Conservation (phyloP, 2,888 invertebrate genomes). For the Lordiphosa andalusiaca region DNA sequence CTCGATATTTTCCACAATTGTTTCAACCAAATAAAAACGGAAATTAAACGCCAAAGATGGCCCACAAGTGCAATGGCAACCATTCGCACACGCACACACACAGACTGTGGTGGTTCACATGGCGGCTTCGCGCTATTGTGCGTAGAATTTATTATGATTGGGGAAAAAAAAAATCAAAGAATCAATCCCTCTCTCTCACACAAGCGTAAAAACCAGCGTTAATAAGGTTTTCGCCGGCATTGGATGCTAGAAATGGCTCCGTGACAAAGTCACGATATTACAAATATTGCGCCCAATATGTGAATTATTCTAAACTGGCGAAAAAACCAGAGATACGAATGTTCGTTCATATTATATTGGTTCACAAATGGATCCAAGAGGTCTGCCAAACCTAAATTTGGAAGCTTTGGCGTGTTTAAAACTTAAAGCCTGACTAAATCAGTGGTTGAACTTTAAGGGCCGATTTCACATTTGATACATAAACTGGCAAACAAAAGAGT, state of each 20-base stretch:
- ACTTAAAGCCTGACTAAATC: too few species aligned
- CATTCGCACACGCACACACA: constrained; percentile 9
- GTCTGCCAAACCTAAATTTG: too few species aligned
- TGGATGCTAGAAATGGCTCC: background rate
- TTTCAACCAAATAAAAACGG: constrained; percentile 47
- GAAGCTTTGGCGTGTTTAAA: too few species aligned
- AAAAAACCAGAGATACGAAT: too few species aligned
- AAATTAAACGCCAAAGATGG: constrained; percentile 59
- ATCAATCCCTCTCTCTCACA: constrained; percentile 7
- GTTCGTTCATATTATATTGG: too few species aligned
- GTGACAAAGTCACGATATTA: background rate
- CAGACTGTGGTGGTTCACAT: constrained; percentile 16
- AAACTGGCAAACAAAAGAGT: too few species aligned
- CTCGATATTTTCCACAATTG: constrained; percentile 41
- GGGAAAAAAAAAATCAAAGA: constrained; percentile 24
- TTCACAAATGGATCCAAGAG: too few species aligned
- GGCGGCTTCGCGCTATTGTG: constrained; percentile 48
- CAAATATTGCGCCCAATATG: too few species aligned
- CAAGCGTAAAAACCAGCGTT: constrained; percentile 23
- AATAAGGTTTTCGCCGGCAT: constrained; percentile 55
- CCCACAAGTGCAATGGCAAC: constrained; percentile 55
- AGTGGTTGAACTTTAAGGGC: too few species aligned
- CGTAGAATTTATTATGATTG: constrained; percentile 44
- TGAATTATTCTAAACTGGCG: too few species aligned
- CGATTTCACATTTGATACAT: too few species aligned